Conservation (phyloP, 2,113 vertebrate species). For the human region GRCh38 chrX:107140001-107140500, state of each 20-base stretch:
- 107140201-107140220: conserved; percentile 14
- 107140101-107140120: not conserved
- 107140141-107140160: not conserved
- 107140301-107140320: not conserved
- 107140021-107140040: not conserved
- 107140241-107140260: conserved; percentile 5
- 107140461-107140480: not conserved
- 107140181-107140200: not conserved
- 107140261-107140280: conserved; percentile 23
- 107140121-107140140: conserved; percentile 9
- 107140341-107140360: not conserved
- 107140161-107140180: not conserved
- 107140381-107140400: not conserved
- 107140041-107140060: not conserved
- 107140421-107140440: not conserved
- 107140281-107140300: conserved; percentile 19
- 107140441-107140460: conserved; percentile 21
- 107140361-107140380: not conserved
- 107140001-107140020: not conserved
- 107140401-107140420: not conserved
- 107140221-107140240: not conserved
- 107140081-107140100: not conserved
- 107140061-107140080: not conserved
- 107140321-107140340: not conserved
- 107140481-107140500: conserved; percentile 31